Evolutionary conservation across 2,797 vertebrate genomes (phyloP), one percentile per base, ranked within the genome.

Genomic region (Chiroxiphia lanceolata): DNA sequence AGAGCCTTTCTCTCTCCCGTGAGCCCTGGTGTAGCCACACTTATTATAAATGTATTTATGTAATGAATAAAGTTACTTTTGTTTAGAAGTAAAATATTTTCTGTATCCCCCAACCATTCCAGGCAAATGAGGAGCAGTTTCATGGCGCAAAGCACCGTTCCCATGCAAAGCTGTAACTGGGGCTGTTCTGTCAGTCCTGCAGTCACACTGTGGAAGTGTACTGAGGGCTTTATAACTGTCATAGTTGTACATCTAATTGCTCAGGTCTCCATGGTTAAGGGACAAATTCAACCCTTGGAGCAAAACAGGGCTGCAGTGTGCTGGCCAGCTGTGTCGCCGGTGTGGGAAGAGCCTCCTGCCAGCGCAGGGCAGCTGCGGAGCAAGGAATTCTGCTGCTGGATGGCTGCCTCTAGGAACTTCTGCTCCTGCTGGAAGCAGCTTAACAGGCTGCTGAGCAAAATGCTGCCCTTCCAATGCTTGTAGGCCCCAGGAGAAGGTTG

Each of bases 151-250:
- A 82, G 23, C 60, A 13, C 12, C 10, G 1, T 34, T 67, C 7
- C 15, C 17, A 5, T 3, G 16, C 29, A 9, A 22, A 63, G 26
- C 40, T 82, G 5, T 14, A 14, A 8, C 2, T 51, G 40, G n/a
- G 65, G 23, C 44, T 82, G 42, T 42, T 67, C 61, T 40, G 17
- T 50, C 85, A 70, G 44, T 56, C 20, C 56, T 83, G 40, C 47
- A 20, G 45, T 48, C 72, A 14, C 42, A 3, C 9, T 0, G 0
- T 21, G 20, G 27, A n/a, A 21, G 34, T 11, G 0, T 6, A 9
- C 64, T 56, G 67, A n/a, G 76, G 27, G 38, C 59, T 90, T 59
- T 45, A 13, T 25, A 57, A 23, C 42, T 40, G 8, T 42, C 57
- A 6, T 0, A 10, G 13, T 36, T 86, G 60, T 57, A 21, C 34